Base-by-base conservation (phyloP, 2,888 invertebrate species). In the Chaitophorus viminalis region DNA sequence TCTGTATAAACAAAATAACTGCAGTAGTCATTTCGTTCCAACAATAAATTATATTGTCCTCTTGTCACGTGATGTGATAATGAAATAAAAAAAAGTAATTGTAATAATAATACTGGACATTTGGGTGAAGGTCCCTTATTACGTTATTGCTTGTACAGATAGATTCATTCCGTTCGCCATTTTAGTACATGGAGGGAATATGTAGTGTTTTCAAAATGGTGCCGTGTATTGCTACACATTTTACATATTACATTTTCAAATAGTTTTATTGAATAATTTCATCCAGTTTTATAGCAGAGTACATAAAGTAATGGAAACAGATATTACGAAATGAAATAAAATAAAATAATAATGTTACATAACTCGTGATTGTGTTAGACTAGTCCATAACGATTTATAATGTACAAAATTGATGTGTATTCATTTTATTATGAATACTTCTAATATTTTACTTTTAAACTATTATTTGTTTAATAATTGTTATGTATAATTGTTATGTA, bases 61-160 rank as follows among this genome's bases (percentile, higher is more conserved):
- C 33, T 60, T 17, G 25, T 75, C 75, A 52, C 25, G 60, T 39
- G 54, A 82, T 21, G 60, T 46, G 29, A 65, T 82, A 82, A 82
- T 72, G 25, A 1, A 79, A 68, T 33, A n/a, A n/a, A 54, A 78
- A 79, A 60, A 78, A 65, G 14, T n/a, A 79, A 17, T 14, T 29
- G 21, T 39, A 68, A 68, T 68, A 39, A 81, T 39, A 68, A 81
- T n/a, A n/a, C 29, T 21, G 21, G 29, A 31, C 29, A n/a, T 39
- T 78, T n/a, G 33, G 60, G 78, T 1, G 11, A 29, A 39, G 17
- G 39, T 39, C n/a, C n/a, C n/a, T n/a, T 25, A 39, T 31, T 8
- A n/a, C 9, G 68, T 8, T 6, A 68, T 29, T n/a, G 68, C 11
- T 8, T 29, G 25, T 68, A 3, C 29, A 11, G 68, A 29, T 68